Conservation (phyloP, 2,113 vertebrate species). For the Ceyx margarethae region DNA sequence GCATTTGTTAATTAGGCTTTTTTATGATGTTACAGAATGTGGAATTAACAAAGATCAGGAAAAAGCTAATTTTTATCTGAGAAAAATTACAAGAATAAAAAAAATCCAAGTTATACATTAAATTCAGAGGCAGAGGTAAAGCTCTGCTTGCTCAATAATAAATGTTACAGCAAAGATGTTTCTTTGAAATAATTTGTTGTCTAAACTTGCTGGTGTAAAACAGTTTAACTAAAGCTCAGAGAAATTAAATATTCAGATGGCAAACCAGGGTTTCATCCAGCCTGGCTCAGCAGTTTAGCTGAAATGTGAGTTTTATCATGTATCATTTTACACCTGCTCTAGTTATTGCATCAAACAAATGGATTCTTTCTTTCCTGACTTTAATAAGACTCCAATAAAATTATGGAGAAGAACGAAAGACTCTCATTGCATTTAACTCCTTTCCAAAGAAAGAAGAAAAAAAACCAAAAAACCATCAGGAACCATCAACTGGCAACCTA, state of each 20-base stretch:
- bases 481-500: neutral
- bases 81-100: conserved; percentile 40
- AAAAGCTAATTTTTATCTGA: conserved; percentile 53
- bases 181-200: neutral
- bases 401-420: neutral
- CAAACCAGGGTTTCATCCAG: neutral
- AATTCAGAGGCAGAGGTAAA: neutral
- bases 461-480: no score
- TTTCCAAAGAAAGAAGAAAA: neutral
- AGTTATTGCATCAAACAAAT: neutral
- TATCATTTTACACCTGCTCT: neutral
- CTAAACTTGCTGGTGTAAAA: neutral
- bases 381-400: neutral
- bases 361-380: neutral
- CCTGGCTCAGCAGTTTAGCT: neutral
- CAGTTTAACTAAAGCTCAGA: neutral
- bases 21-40: conserved; percentile 62
- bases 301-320: neutral
- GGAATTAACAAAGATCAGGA: conserved; percentile 50
- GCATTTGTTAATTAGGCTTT: conserved; percentile 56
- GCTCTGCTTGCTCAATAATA: neutral
- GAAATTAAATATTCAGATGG: conserved; percentile 16
- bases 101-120: neutral
- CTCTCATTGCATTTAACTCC: neutral
- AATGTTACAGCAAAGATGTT: neutral